These are phyloP conservation scores for Tyrophagus putrescentiae DNA, from an alignment of 1,140 invertebrate species.

Conservation along the genomic window DNA sequence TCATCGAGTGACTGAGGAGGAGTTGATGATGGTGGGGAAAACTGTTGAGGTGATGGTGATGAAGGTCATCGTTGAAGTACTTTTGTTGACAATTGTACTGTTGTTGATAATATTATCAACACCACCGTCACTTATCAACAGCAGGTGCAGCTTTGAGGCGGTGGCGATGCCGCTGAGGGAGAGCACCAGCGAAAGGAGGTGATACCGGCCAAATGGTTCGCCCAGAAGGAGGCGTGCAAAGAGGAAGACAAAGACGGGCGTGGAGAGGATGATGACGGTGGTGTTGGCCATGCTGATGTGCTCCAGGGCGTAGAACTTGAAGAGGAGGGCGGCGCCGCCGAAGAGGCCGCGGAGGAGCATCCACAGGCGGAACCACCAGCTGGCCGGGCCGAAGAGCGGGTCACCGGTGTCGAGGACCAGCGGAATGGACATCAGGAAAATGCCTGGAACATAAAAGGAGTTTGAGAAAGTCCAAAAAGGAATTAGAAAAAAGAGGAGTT, in stretches of 20 bases:
- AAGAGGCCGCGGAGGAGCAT: conserved; percentile 26
- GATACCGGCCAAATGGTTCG: conserved; percentile 42
- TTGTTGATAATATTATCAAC: no score
- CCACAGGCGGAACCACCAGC: conserved; percentile 37
- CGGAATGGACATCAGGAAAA: conserved; percentile 60
- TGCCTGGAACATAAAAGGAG: not conserved
- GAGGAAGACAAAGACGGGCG: conserved; percentile 41
- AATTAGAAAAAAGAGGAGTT: not conserved
- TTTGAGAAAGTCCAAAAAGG: not conserved
- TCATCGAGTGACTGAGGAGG: no score
- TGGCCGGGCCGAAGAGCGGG: conserved; percentile 53
- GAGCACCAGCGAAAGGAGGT: conserved; percentile 38
- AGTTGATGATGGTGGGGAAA: no score
- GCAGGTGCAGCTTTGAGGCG: conserved; percentile 40
- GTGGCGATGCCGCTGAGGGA: conserved; percentile 40
- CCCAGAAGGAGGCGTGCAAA: conserved; percentile 41
- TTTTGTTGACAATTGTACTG: no score
- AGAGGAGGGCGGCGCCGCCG: conserved; percentile 28
- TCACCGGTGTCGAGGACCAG: conserved; percentile 61
- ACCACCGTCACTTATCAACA: conserved; percentile 30
- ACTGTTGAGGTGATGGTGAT: no score
- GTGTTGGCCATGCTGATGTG: conserved; percentile 42
- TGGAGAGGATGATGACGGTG: conserved; percentile 44
- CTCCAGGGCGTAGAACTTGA: conserved; percentile 49
- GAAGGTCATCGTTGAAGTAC: no score